Evolutionary conservation across 2,797 vertebrate species (phyloP), one percentile per base, ranked within the genome.

Genomic region (Mallotus villosus): DNA sequence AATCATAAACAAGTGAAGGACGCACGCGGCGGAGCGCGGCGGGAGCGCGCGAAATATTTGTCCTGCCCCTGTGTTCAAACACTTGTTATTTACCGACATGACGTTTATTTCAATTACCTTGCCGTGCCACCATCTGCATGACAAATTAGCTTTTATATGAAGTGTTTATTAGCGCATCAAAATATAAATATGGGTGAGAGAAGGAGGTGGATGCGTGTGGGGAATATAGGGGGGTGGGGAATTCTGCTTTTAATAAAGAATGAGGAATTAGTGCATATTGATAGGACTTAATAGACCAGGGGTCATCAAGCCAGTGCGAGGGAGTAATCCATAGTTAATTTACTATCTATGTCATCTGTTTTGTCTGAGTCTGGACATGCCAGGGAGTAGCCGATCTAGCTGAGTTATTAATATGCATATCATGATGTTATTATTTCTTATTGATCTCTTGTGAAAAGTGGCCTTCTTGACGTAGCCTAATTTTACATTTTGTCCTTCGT

Each of bases 311-410:
- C 87, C 90, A 87, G 86, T 91, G 91, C 91, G 91, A 95, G 94
- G 95, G 94, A 96, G 93, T 94, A 95, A 95, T 94, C 94, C 94
- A 92, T 92, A 93, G 86, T 95, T 96, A 94, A 95, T 97, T 95
- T 93, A 96, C 94, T 95, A 90, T 91, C 91, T 90, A 90, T 93
- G 93, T 94, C 94, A 94, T 72, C 80, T 89, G 90, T 86, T 93
- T 93, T 91, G 93, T 63, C 63, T 22, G 65, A 16, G 62, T 21
- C 22, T 24, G 51, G 32, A 58, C 51, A 63, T 2, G 34, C 1
- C 14, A 5, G 12, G 12, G 21, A 16, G 55, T 14, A 1, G 2
- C 5, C 1, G 5, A 60, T 37, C 41, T 53, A 17, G 37, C 34
- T 34, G 19, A 37, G 59, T 53, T 2, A 66, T 69, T 75, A 63